These are phyloP conservation scores for Psilopogon haemacephalus DNA, from an alignment of 2,113 vertebrate species.

Conservation along the genomic window DNA sequence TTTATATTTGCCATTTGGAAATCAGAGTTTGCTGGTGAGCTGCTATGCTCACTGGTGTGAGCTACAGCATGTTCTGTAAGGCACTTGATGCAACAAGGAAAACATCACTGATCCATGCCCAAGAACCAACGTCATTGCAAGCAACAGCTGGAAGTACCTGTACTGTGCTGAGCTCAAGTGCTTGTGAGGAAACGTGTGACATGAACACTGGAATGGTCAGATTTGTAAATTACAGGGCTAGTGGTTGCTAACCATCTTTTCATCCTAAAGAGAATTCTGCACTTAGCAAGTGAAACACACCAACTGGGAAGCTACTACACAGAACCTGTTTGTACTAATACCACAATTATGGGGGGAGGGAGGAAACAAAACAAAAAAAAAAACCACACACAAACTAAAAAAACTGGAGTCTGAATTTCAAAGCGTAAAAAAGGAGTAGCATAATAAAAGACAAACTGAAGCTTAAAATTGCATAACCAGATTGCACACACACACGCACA, in stretches of 20 bases:
- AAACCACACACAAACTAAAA: neutral
- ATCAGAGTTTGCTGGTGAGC: neutral
- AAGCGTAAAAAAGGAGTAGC: neutral
- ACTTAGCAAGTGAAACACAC: neutral
- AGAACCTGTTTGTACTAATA: neutral
- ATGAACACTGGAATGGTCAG: accelerated
- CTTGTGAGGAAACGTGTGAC: accelerated
- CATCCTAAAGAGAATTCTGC: neutral
- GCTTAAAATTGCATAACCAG: neutral
- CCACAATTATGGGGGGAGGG: no score
- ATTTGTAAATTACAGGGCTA: accelerated
- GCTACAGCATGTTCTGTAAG: neutral
- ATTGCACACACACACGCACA: neutral
- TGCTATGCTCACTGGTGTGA: neutral
- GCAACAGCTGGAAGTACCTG: neutral
- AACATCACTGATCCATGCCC: neutral
- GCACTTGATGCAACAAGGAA: neutral
- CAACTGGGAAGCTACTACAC: neutral
- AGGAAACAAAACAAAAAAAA: no score
- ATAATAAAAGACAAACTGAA: neutral
- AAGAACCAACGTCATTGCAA: neutral
- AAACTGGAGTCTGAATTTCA: neutral
- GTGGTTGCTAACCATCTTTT: neutral
- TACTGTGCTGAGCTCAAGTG: neutral
- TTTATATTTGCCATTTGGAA: neutral